A percentile compares a stretch with the other conserved stretches of the same genome.
These are phyloP conservation scores for Pipistrellus pygmaeus DNA, from an alignment of 2,797 vertebrate genomes.

Conservation along the genomic window DNA sequence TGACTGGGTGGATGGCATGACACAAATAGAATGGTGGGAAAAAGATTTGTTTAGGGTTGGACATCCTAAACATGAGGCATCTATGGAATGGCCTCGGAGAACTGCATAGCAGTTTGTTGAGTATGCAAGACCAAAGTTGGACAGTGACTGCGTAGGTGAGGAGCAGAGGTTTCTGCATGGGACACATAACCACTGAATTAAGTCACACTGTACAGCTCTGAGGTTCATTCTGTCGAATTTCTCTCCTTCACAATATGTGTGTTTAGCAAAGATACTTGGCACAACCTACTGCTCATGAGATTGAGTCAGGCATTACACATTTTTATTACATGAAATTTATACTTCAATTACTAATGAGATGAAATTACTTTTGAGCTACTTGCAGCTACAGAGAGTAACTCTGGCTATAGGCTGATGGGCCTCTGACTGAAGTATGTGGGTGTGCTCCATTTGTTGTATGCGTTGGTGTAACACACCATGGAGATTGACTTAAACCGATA, in stretches of 20 bases:
- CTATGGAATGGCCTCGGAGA: neutral
- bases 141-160: neutral
- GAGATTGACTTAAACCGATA: neutral
- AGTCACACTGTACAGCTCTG: neutral
- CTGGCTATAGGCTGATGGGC: neutral
- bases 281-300: constrained; percentile 33
- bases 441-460: neutral
- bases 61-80: neutral
- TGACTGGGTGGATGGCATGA: neutral
- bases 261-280: constrained; percentile 58
- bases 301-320: constrained; percentile 46
- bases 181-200: neutral
- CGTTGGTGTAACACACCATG: rapidly evolving
- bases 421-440: neutral
- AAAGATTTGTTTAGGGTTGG: neutral
- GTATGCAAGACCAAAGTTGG: neutral
- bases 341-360: constrained; percentile 21
- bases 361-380: neutral
- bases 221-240: neutral
- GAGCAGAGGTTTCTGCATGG: neutral
- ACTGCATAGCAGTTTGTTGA: neutral
- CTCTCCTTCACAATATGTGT: neutral
- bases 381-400: neutral
- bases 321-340: constrained; percentile 65
- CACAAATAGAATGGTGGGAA: neutral